Conservation (phyloP, 2,113 vertebrate species). For the Gila orcuttii region DNA sequence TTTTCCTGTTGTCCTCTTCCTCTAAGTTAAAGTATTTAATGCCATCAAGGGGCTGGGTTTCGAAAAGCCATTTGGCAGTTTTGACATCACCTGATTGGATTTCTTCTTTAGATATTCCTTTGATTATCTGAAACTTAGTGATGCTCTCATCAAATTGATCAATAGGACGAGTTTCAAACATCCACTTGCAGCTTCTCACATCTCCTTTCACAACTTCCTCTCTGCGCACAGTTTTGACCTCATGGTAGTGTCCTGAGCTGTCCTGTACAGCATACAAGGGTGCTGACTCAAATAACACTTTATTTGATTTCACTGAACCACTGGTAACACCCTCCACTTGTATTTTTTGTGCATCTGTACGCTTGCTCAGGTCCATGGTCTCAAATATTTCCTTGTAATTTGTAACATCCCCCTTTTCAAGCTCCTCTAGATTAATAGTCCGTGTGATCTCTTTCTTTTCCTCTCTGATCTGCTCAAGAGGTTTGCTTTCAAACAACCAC, state of each 20-base stretch:
- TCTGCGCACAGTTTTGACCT: slow-evolving; percentile 88
- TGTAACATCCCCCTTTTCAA: slow-evolving; percentile 85
- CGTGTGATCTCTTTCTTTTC: slow-evolving; percentile 80
- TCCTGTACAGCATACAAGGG: slow-evolving; percentile 91
- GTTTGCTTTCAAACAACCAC: slow-evolving; percentile 90
- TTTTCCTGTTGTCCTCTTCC: slow-evolving; percentile 74
- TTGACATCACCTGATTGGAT: slow-evolving; percentile 89
- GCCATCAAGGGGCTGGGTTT: slow-evolving; percentile 88
- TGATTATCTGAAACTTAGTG: slow-evolving; percentile 87
- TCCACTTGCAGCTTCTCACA: slow-evolving; percentile 88
- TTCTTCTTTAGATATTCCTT: slow-evolving; percentile 91
- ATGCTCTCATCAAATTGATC: slow-evolving; percentile 91
- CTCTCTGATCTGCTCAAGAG: slow-evolving; percentile 86
- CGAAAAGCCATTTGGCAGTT: slow-evolving; percentile 93
- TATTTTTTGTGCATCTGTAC: slow-evolving; percentile 82
- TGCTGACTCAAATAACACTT: slow-evolving; percentile 86
- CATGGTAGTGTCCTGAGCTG: slow-evolving; percentile 86
- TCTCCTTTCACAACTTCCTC: slow-evolving; percentile 90
- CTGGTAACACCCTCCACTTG: slow-evolving; percentile 84
- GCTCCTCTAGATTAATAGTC: slow-evolving; percentile 84
- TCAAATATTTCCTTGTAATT: slow-evolving; percentile 86
- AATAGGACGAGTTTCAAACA: slow-evolving; percentile 91
- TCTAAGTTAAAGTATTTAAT: slow-evolving; percentile 82
- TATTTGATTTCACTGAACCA: slow-evolving; percentile 85
- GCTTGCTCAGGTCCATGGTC: slow-evolving; percentile 83